Evolutionary conservation across 30 jellyfish, hydroid and myxozoan species (phyloP).

Genomic region (Cassiopea xamachana): DNA sequence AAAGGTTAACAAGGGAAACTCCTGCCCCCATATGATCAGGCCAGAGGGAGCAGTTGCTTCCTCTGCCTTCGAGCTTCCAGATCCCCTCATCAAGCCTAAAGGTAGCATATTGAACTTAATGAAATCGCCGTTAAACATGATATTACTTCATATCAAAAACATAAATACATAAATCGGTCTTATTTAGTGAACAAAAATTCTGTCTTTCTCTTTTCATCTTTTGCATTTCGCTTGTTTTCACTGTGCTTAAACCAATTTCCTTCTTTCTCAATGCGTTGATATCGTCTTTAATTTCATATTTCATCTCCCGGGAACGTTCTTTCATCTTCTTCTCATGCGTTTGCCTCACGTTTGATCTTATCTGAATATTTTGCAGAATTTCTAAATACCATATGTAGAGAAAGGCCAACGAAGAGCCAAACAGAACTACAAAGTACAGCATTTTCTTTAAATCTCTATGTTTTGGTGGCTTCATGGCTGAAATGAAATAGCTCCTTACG

Average conservation of each 20-base stretch:
- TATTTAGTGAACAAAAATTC: too few relatives aligned
- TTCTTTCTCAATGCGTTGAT: background rate
- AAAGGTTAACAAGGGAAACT: too few relatives aligned
- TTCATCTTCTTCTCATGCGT: background rate
- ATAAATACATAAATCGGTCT: too few relatives aligned
- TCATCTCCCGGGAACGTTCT: background rate
- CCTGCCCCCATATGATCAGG: too few relatives aligned
- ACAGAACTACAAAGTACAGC: constrained; percentile 20
- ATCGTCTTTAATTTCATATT: background rate
- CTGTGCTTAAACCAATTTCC: background rate
- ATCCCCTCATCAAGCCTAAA: too few relatives aligned
- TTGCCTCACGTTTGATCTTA: constrained; percentile 11
- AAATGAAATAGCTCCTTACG: too few relatives aligned
- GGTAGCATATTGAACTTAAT: background rate
- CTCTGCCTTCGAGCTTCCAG: too few relatives aligned
- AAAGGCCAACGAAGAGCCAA: constrained; percentile 39
- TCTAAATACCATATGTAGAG: constrained; percentile 33
- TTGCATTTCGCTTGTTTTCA: too few relatives aligned
- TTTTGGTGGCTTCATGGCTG: constrained; percentile 33
- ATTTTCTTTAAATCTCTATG: constrained; percentile 35
- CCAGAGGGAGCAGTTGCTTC: too few relatives aligned
- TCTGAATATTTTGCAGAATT: constrained; percentile 23
- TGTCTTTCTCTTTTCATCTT: background rate
- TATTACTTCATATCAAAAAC: too few relatives aligned
- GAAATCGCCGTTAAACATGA: too few relatives aligned